Conservation (phyloP, 1,140 invertebrate genomes). For the Adoxophyes honmai region DNA sequence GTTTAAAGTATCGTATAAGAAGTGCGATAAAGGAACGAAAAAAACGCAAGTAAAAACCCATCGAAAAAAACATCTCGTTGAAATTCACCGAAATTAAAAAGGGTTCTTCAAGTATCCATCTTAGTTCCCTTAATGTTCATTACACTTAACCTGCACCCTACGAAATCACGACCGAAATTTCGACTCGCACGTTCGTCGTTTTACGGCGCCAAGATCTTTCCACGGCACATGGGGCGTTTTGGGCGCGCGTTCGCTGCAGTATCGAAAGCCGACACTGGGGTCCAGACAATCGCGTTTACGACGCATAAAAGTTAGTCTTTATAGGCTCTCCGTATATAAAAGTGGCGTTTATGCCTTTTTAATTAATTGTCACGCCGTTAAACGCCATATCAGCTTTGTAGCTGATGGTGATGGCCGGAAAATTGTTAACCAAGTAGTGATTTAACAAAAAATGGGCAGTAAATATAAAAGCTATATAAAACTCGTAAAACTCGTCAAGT, state of each 20-base stretch:
- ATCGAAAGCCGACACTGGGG: constrained; percentile 51
- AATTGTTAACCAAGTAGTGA: constrained; percentile 63
- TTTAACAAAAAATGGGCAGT: constrained; percentile 60
- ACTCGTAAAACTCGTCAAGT: constrained; percentile 43
- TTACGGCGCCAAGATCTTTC: constrained; percentile 3
- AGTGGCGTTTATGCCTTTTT: constrained; percentile 76
- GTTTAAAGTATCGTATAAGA: too few species aligned
- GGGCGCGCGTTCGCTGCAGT: constrained; percentile 21
- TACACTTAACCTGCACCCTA: neutral
- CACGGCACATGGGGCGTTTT: neutral
- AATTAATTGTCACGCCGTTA: constrained; percentile 74
- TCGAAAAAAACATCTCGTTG: too few species aligned
- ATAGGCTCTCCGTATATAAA: constrained; percentile 74
- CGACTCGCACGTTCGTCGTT: neutral
- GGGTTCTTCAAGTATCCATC: too few species aligned
- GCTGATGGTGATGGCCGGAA: constrained; percentile 53
- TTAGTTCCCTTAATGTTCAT: too few species aligned
- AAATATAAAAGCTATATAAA: constrained; percentile 52
- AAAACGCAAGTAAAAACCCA: too few species aligned
- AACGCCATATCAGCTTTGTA: constrained; percentile 64
- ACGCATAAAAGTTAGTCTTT: constrained; percentile 78
- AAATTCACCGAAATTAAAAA: too few species aligned
- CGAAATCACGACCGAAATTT: neutral
- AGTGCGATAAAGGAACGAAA: too few species aligned
- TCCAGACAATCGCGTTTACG: constrained; percentile 76